Evolutionary conservation across 2,113 vertebrate genomes (phyloP).

Genomic region (Diglossa brunneiventris): DNA sequence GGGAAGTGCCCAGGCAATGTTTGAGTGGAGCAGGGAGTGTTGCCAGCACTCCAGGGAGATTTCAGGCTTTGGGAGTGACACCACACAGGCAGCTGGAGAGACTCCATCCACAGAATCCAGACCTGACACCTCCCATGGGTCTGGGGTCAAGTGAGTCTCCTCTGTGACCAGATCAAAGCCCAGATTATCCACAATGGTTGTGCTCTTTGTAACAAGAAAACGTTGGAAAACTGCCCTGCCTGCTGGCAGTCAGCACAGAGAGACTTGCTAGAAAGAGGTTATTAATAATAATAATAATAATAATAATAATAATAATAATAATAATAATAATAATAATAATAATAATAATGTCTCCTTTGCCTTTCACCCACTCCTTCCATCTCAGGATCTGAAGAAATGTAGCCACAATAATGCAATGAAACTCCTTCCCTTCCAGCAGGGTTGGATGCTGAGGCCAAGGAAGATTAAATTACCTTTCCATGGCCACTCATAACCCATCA

Average conservation of each 20-base stretch:
- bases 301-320: too few relatives aligned
- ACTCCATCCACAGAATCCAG: neutral
- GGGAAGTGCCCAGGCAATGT: neutral
- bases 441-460: neutral
- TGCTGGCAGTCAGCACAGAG: neutral
- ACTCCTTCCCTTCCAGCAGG: neutral
- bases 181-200: neutral
- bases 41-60: neutral
- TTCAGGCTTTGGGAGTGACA: neutral
- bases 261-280: neutral
- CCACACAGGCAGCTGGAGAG: neutral
- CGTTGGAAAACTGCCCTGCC: neutral
- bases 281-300: neutral
- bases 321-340: neutral
- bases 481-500: neutral
- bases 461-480: neutral
- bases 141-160: neutral
- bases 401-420: slow-evolving; percentile 6
- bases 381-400: neutral
- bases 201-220: slow-evolving; percentile 5
- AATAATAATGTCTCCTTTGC: neutral
- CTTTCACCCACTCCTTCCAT: neutral
- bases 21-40: neutral
- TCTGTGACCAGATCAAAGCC: neutral
- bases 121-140: neutral